Percentiles rank a stretch among this genome's conserved stretches.
Conservation (phyloP, 2,113 vertebrate species). For the Brachypteracias leptosomus region DNA sequence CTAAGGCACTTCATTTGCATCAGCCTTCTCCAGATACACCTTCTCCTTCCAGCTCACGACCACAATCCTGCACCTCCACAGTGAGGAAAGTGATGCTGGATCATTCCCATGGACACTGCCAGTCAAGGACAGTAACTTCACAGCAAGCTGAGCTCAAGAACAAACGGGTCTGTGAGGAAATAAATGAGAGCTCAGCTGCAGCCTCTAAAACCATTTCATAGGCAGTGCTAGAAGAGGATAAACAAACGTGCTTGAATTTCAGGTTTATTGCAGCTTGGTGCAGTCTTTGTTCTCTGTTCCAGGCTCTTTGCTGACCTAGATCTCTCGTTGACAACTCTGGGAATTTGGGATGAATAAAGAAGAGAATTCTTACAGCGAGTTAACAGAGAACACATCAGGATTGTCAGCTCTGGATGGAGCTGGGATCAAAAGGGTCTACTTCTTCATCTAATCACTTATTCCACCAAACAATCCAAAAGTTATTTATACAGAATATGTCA, state of each 20-base stretch:
- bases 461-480: neutral
- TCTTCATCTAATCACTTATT: neutral
- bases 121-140: neutral
- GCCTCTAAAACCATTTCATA: neutral
- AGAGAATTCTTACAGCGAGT: neutral
- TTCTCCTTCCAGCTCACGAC: neutral
- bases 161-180: neutral
- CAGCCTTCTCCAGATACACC: neutral
- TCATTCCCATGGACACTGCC: neutral
- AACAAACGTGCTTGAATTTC: neutral
- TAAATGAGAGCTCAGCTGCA: neutral
- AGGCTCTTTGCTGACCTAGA: neutral
- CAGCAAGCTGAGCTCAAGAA: neutral
- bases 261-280: neutral
- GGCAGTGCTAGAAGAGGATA: neutral
- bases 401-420: neutral
- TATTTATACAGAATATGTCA: neutral
- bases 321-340: neutral
- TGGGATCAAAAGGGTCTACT: accelerated
- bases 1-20: neutral
- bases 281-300: neutral
- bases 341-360: neutral
- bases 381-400: neutral
- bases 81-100: neutral
- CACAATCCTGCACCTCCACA: neutral